A percentile compares a stretch with the other conserved stretches of the same genome.
These are phyloP conservation scores for Eilema griseolum DNA, from an alignment of 2,888 invertebrate genomes.

Conservation along the genomic window DNA sequence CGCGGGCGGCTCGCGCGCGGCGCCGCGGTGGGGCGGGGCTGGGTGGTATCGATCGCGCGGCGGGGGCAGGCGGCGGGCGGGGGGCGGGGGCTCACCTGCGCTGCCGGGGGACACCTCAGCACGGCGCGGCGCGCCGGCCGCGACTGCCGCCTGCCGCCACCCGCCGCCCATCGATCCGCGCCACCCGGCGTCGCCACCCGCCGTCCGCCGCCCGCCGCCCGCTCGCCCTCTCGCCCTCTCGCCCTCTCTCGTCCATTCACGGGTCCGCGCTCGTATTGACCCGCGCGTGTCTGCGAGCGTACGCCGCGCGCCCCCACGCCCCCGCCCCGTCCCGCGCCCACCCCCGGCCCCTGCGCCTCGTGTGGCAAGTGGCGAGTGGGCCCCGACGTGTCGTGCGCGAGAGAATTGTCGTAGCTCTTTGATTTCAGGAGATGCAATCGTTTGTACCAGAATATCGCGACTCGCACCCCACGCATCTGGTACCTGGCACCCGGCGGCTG, in stretches of 20 bases:
- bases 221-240: not conserved
- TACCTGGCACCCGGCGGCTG: too few species aligned
- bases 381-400: not conserved
- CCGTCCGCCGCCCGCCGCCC: not conserved
- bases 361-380: not conserved
- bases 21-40: slow-evolving; percentile 20
- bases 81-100: slow-evolving; percentile 49
- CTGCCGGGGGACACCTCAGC: slow-evolving; percentile 65
- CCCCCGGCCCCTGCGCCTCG: not conserved
- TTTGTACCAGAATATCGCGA: not conserved
- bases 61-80: slow-evolving; percentile 22
- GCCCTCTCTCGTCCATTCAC: not conserved
- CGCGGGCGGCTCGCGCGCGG: not conserved
- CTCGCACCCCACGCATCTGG: too few species aligned
- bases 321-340: not conserved
- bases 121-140: slow-evolving; percentile 72
- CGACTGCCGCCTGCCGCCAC: slow-evolving; percentile 80
- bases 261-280: not conserved
- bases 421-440: not conserved
- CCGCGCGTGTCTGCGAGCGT: not conserved
- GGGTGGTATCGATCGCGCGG: slow-evolving; percentile 10
- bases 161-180: slow-evolving; percentile 65
- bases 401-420: not conserved
- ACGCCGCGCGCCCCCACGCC: not conserved
- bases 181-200: slow-evolving; percentile 29